Base-by-base conservation (phyloP, 2,113 vertebrate species). In the Tragelaphus strepsiceros region DNA sequence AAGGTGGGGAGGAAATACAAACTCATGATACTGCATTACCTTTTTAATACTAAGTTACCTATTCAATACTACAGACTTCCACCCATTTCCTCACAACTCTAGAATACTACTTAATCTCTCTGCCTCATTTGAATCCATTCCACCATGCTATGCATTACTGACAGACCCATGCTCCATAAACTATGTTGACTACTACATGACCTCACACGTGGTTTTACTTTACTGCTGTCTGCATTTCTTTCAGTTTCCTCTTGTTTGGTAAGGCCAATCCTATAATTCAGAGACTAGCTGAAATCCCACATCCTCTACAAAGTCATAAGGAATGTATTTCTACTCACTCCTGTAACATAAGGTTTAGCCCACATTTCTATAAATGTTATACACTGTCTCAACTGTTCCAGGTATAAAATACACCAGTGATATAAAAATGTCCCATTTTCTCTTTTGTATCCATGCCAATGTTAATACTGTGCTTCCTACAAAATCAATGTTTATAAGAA, bases 401-500 rank as follows among this genome's bases (percentile, higher is more conserved):
- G n/a, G 10, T 90, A 81, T 32, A 74, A 92, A 95, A 46, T 64
- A 26, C 14, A 96, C n/a, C n/a, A 93, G 67, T 12, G n/a, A 86
- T 11, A 96, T 26, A 71, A 85, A 88, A 89, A 78, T 14, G 94
- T 35, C 11, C 16, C 13, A 86, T 2, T 14, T 30, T 89, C n/a
- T 95, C 53, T 62, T 93, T 88, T 90, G 30, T 43, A 82, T 26
- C 28, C 46, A 89, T n/a, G 5, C 12, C 61, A 89, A 24, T 26
- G 7, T 43, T 51, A 89, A 56, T 19, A 91, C 5, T 4, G 26
- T 24, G 32, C 58, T 88, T 89, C 35, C 89, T 30, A 91, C 12
- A 96, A 96, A 96, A 95, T 95, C 22, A 7, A 10, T 91, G 46
- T 78, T 92, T 92, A 2, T 35, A 91, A 91, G 74, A 91, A 59